Evolutionary conservation across 2,797 vertebrate genomes (phyloP), one percentile per base, ranked within the genome.

Genomic region (Allobates femoralis): DNA sequence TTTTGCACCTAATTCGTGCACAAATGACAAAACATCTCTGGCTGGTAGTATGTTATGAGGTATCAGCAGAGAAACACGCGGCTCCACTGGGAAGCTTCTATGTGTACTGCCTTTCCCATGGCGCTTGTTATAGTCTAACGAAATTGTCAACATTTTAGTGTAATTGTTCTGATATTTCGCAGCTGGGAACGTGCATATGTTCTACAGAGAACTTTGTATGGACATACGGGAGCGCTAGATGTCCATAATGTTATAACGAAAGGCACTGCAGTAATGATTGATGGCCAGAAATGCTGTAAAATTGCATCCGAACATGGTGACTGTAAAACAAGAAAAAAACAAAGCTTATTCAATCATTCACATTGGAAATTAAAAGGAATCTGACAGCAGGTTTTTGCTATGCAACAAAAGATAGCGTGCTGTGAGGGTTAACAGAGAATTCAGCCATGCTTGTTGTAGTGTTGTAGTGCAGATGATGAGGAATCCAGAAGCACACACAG

Each of bases 141-240:
- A 15, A 56, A 83, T 58, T 58, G 81, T 41, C 81, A 73, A 82
- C 81, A 73, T 56, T 83, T 32, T 37, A 7, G n/a, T 83, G 55
- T 83, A 73, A 83, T 73, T 73, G 51, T 83, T 32, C 67, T 56
- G 50, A 32, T 67, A 30, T 71, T 64, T 64, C 23, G 8, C 78
- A 62, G 78, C 30, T 69, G 64, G 30, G 80, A 71, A 51, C 18
- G 64, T 71, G 41, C 28, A 69, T 79, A 56, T 46, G 16, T 81
- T 37, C 46, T 46, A 30, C 60, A 19, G 23, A 81, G 41, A 60
- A 18, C 79, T 8, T 66, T 51, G 26, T 19, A 6, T n/a, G n/a
- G n/a, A 50, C 34, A 21, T 46, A 62, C 21, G 60, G 30, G 37
- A 66, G 18, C n/a, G 12, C 37, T 66, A 12, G 32, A 46, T 46